A percentile compares a stretch with the other conserved stretches of the same genome.
Conservation (phyloP, 2,113 vertebrate species). For the Colossoma macropomum region DNA sequence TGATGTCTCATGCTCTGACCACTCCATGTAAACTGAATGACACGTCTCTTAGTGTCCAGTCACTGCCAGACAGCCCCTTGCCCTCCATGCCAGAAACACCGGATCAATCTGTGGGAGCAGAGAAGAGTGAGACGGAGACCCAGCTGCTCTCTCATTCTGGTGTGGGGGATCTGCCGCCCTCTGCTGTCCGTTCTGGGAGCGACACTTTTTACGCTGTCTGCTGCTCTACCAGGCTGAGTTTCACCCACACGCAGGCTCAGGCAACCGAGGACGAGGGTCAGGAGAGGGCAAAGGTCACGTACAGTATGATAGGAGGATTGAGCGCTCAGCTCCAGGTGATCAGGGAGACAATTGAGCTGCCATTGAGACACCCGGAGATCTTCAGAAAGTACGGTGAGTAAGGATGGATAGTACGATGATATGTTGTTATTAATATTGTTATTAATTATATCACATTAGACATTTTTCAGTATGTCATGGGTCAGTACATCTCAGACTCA, state of each 20-base stretch:
- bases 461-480: no score
- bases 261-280: slow-evolving; percentile 26
- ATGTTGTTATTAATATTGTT: no score
- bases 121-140: neutral
- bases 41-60: neutral
- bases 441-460: no score
- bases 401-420: neutral
- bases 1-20: slow-evolving; percentile 15
- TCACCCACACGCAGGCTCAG: slow-evolving; percentile 59
- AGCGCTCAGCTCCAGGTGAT: slow-evolving; percentile 84
- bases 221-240: slow-evolving; percentile 79
- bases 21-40: neutral
- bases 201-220: slow-evolving; percentile 88
- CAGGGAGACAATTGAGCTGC: slow-evolving; percentile 91
- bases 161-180: slow-evolving; percentile 48
- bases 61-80: slow-evolving; percentile 7
- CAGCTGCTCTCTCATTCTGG: neutral
- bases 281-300: slow-evolving; percentile 80
- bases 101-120: slow-evolving; percentile 10
- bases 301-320: slow-evolving; percentile 92
- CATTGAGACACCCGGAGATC: slow-evolving; percentile 88
- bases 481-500: no score
- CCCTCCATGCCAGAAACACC: neutral
- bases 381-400: slow-evolving; percentile 88
- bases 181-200: slow-evolving; percentile 58